Evolutionary conservation across 2,888 invertebrate genomes (phyloP).

Genomic region (Toxonevra muliebris): DNA sequence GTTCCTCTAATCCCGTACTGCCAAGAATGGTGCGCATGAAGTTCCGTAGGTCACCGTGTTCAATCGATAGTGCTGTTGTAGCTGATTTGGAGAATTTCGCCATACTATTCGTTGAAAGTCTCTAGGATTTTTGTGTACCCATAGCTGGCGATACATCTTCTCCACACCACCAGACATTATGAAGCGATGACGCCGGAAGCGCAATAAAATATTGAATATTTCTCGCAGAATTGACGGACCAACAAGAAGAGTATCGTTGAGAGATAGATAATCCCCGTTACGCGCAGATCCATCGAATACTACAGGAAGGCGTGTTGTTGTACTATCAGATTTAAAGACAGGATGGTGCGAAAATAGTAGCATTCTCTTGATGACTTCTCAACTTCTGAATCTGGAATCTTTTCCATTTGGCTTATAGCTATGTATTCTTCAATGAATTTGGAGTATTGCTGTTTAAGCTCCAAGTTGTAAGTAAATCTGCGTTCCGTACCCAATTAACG

Average conservation of each 20-base stretch:
- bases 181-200: constrained; percentile 31
- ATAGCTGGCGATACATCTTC: constrained; percentile 35
- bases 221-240: constrained; percentile 31
- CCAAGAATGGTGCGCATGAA: constrained; percentile 35
- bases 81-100: constrained; percentile 20
- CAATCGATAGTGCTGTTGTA: constrained; percentile 29
- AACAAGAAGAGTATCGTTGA: constrained; percentile 27
- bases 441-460: neutral
- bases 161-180: constrained; percentile 31
- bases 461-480: neutral
- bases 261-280: constrained; percentile 6
- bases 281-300: constrained; percentile 34
- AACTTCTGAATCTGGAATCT: constrained; percentile 20
- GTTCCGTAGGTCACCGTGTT: constrained; percentile 36
- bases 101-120: constrained; percentile 36
- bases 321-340: constrained; percentile 31
- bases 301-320: constrained; percentile 29
- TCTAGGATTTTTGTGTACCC: constrained; percentile 19
- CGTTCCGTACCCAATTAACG: constrained; percentile 8
- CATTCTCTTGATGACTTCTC: constrained; percentile 1
- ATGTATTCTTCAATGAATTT: constrained; percentile 24
- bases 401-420: constrained; percentile 28
- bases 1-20: constrained; percentile 34
- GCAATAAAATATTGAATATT: constrained; percentile 28
- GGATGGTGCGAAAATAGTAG: constrained; percentile 35